Percentiles rank a stretch among this genome's conserved stretches.
phyloP scores from a whole-genome alignment of 2,888 invertebrate genomes.

The Ochlodes sylvanus region DNA sequence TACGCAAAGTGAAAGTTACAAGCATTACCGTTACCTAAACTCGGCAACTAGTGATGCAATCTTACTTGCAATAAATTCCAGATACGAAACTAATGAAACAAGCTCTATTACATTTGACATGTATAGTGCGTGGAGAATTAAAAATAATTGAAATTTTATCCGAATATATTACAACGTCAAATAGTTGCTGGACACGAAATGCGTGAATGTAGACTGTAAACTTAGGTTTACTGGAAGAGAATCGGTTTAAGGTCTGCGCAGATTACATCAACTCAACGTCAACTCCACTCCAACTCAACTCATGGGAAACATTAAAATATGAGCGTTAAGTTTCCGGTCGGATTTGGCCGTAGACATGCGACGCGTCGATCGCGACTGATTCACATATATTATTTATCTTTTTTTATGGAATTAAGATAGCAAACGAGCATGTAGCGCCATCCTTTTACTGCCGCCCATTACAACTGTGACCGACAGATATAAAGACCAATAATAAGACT shows the following conservation, averaged over 20 bases:
- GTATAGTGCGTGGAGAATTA: conserved; percentile 31
- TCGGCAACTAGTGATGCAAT: conserved; percentile 11
- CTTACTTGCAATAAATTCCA: conserved; percentile 11
- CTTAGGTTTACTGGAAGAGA: neutral
- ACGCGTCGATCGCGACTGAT: too few relatives aligned
- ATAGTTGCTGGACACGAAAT: conserved; percentile 34
- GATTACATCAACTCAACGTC: too few relatives aligned
- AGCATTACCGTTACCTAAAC: conserved; percentile 2
- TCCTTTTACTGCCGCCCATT: too few relatives aligned
- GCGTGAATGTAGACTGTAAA: conserved; percentile 20
- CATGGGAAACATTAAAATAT: too few relatives aligned
- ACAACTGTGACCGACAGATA: too few relatives aligned
- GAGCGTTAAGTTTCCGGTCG: too few relatives aligned
- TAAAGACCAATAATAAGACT: too few relatives aligned
- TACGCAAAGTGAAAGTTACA: neutral
- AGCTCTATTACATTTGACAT: conserved; percentile 11
- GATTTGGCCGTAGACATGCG: too few relatives aligned
- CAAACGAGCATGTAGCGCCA: too few relatives aligned
- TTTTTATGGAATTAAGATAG: too few relatives aligned
- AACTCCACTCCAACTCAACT: too few relatives aligned
- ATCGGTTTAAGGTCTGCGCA: neutral
- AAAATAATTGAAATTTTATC: conserved; percentile 32
- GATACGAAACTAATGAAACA: conserved; percentile 10
- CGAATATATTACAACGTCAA: conserved; percentile 26
- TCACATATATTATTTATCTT: too few relatives aligned